These are phyloP conservation scores for Falco novaeseelandiae DNA, from an alignment of 2,797 vertebrate species.

Conservation along the genomic window DNA sequence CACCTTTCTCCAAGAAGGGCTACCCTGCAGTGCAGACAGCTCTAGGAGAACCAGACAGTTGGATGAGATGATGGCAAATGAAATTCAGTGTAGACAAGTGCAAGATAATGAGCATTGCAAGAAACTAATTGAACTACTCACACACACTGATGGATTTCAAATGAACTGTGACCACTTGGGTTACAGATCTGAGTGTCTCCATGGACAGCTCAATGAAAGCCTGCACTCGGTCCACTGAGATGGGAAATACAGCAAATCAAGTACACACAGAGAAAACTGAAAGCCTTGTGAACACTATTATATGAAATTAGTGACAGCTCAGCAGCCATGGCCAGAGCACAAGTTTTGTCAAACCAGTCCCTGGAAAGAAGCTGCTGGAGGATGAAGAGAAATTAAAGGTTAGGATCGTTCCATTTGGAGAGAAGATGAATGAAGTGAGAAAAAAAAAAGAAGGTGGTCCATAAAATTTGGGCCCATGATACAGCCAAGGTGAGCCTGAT, in stretches of 20 bases:
- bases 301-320: not conserved
- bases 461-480: not conserved
- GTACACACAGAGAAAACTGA: not conserved
- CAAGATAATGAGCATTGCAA: slow-evolving; percentile 30
- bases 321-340: accelerated
- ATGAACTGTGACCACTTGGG: not conserved
- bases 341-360: not conserved
- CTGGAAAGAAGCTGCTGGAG: not conserved
- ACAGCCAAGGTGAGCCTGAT: not conserved
- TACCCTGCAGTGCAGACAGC: not conserved
- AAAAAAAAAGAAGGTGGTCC: not conserved
- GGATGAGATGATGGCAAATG: not conserved
- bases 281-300: not conserved
- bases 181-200: not conserved
- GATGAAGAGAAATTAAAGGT: not conserved
- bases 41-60: not conserved
- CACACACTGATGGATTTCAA: slow-evolving; percentile 23
- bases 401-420: not conserved
- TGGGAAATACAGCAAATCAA: not conserved
- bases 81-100: not conserved
- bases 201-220: not conserved
- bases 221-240: accelerated
- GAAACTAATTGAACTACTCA: slow-evolving; percentile 25
- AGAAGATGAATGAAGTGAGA: not conserved
- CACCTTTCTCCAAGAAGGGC: not conserved